Evolutionary conservation across 2,888 invertebrate genomes (phyloP).

Genomic region (Melipona bicolor): DNA sequence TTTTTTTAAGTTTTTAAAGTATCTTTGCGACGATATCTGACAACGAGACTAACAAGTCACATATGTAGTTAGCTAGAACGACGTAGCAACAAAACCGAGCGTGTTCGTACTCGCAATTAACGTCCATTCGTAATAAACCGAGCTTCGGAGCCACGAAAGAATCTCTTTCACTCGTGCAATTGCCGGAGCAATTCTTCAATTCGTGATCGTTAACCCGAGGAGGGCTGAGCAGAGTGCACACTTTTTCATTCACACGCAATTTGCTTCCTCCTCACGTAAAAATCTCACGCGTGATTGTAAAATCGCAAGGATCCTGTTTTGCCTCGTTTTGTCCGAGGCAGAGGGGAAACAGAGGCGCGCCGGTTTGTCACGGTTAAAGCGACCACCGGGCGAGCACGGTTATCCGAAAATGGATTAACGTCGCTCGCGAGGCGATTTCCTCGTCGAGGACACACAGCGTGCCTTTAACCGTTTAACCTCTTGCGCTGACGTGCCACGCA

Average conservation of each 20-base stretch:
- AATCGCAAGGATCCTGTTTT: not conserved
- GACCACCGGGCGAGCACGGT: slow-evolving; percentile 16
- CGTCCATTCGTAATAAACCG: not conserved
- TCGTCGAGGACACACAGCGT: not conserved
- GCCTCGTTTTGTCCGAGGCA: not conserved
- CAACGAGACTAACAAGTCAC: not conserved
- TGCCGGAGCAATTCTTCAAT: not conserved
- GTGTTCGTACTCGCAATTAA: not conserved
- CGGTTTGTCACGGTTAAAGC: slow-evolving; percentile 36
- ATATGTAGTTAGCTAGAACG: too few relatives aligned
- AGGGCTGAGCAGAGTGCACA: not conserved
- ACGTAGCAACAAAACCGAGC: not conserved
- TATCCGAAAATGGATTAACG: slow-evolving; percentile 50
- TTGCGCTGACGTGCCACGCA: too few relatives aligned
- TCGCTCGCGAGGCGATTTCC: slow-evolving; percentile 22
- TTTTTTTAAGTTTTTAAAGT: too few relatives aligned
- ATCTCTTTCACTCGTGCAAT: not conserved
- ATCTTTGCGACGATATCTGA: not conserved
- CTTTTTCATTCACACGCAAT: not conserved
- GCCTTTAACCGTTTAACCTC: slow-evolving; percentile 8
- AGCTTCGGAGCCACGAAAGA: not conserved
- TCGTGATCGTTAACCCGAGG: not conserved
- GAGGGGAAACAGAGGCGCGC: slow-evolving; percentile 5
- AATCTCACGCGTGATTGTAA: not conserved
- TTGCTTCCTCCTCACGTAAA: not conserved